These are phyloP conservation scores for Hecatera dysodea DNA, from an alignment of 2,888 invertebrate species.

Conservation along the genomic window DNA sequence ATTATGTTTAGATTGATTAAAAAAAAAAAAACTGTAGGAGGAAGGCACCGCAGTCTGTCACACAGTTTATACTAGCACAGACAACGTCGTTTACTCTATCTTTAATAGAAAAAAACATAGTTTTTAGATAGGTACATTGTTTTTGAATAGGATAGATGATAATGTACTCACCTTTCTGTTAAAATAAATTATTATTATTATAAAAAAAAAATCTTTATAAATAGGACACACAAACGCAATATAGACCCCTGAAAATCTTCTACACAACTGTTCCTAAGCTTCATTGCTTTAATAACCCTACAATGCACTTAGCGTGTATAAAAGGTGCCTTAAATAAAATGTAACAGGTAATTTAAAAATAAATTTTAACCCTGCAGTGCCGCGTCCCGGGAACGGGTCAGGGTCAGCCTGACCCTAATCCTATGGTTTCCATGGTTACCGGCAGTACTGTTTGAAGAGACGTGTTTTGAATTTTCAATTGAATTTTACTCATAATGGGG, in stretches of 20 bases:
- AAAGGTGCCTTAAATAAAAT: slow-evolving; percentile 46
- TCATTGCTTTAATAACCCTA: slow-evolving; percentile 35
- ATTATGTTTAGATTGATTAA: too few relatives aligned
- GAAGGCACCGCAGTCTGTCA: too few relatives aligned
- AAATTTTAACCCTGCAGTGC: slow-evolving; percentile 53
- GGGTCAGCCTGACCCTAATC: slow-evolving; percentile 68
- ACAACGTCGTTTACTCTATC: too few relatives aligned
- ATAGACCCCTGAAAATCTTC: not conserved
- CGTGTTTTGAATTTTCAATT: slow-evolving; percentile 44
- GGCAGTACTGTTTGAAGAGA: slow-evolving; percentile 34
- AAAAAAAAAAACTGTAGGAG: too few relatives aligned
- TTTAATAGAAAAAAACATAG: too few relatives aligned
- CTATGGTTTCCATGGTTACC: slow-evolving; percentile 60
- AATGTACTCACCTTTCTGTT: too few relatives aligned
- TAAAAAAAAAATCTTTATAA: too few relatives aligned
- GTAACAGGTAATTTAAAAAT: slow-evolving; percentile 63
- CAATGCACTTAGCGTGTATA: slow-evolving; percentile 32
- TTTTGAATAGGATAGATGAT: too few relatives aligned
- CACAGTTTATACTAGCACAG: too few relatives aligned
- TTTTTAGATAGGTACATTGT: too few relatives aligned
- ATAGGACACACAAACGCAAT: not conserved
- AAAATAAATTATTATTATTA: too few relatives aligned
- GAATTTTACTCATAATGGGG: slow-evolving; percentile 44
- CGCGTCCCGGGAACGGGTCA: slow-evolving; percentile 61
- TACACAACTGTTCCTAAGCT: not conserved